phyloP scores from a whole-genome alignment of 2,113 vertebrate species.

The Zosterops borbonicus region DNA sequence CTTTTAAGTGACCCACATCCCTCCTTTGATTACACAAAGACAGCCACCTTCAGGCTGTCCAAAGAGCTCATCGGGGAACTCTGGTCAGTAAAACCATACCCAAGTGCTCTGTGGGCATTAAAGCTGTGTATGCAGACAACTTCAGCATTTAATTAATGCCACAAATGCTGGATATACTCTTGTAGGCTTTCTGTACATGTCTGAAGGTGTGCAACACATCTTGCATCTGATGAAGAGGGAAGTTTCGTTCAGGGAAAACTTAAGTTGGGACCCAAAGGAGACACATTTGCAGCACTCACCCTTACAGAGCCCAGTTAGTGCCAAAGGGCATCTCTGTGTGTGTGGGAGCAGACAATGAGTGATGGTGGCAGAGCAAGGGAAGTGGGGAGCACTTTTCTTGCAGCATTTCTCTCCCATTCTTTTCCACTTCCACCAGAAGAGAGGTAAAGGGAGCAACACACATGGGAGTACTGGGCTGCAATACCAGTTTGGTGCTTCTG shows the following conservation, averaged over 20 bases:
- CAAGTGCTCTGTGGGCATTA: neutral
- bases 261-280: neutral
- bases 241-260: neutral
- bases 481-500: neutral
- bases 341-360: neutral
- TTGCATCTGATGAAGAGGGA: neutral
- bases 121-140: neutral
- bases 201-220: neutral
- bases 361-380: accelerated
- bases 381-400: neutral
- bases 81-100: neutral
- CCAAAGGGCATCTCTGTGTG: neutral
- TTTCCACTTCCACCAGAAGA: neutral
- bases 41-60: neutral
- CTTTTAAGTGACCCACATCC: neutral
- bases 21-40: neutral
- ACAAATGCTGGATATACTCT: neutral
- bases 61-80: neutral
- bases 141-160: neutral
- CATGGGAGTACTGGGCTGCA: neutral
- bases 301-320: neutral
- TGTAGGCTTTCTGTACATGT: neutral
- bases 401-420: neutral
- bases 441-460: neutral
- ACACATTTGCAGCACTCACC: neutral